Evolutionary conservation across 2,888 invertebrate species (phyloP), one percentile per base, ranked within the genome.

Genomic region (Caenorhabditis afra): DNA sequence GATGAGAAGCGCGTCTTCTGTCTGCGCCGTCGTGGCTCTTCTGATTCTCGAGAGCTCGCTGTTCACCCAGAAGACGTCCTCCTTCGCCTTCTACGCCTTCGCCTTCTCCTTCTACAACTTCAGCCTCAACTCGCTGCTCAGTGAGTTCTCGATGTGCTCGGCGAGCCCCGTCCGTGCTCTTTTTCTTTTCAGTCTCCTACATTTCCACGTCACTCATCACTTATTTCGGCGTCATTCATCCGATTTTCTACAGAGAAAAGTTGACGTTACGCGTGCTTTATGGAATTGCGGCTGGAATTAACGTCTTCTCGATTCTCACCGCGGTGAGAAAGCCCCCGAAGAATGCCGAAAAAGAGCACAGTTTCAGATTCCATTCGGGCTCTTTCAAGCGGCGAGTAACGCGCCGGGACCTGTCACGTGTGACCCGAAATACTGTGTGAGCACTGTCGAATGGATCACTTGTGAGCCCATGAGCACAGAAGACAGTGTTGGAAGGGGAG

Each of bases 221-320:
- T 37, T 70, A 61, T 39, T 22, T 70, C 35, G 70, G 70, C 23
- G 70, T 70, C 0, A 53, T 70, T 2, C 70, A 70, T 61, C 37
- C 53, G 5, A 12, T 4, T 8, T 61, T 61, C 18, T 70, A 70
- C 39, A 45, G 47, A n/a, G 20, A 39, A 3, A 45, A 55, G 16
- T 11, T 70, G 12, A 35, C 70, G 1, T 23, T 70, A 4, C 10
- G 47, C 12, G 23, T 37, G 14, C 23, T 70, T 1, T 70, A 70
- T 37, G 5, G 41, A 16, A 45, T 29, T 7, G 37, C 61, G 0
- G 20, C 20, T 1, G 5, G 7, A 3, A 55, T 45, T 2, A 55
- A 20, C 22, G 20, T 45, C 5, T 10, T 59, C 7, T 61, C 68
- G 10, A 12, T 59, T 4, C 8, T 11, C 8, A 14, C 44, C 3